Evolutionary conservation across 1,140 invertebrate genomes (phyloP).

Genomic region (Plodia interpunctella): DNA sequence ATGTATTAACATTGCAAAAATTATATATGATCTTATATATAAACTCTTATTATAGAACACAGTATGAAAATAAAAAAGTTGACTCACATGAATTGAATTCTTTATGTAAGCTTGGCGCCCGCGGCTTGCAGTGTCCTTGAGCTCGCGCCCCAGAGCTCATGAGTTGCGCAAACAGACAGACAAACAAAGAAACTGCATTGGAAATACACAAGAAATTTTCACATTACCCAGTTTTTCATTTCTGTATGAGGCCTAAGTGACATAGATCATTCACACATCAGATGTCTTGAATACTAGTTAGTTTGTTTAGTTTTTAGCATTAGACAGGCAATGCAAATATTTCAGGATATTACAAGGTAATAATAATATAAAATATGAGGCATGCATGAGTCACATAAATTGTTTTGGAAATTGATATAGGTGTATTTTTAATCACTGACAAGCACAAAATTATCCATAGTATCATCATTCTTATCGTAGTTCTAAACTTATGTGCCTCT

Average conservation of each 20-base stretch:
- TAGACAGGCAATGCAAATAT: too few relatives aligned
- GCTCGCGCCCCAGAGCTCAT: conserved; percentile 28
- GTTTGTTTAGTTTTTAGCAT: conserved; percentile 17
- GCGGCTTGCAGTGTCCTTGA: conserved; percentile 19
- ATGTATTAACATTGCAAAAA: conserved; percentile 76
- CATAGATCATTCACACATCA: not conserved
- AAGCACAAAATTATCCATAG: too few relatives aligned
- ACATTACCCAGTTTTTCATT: conserved; percentile 59
- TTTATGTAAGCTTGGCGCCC: conserved; percentile 51
- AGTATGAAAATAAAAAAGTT: conserved; percentile 75
- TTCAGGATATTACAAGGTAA: too few relatives aligned
- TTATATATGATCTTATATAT: conserved; percentile 76
- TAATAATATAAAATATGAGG: too few relatives aligned
- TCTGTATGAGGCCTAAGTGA: conserved; percentile 30
- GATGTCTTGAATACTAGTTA: not conserved
- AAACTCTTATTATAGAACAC: conserved; percentile 76
- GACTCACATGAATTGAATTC: conserved; percentile 68
- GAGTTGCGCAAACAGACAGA: conserved; percentile 33
- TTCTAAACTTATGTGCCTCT: too few relatives aligned
- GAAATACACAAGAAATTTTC: conserved; percentile 63
- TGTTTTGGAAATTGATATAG: too few relatives aligned
- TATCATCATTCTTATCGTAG: not conserved
- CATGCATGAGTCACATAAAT: too few relatives aligned
- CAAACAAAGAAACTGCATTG: conserved; percentile 42
- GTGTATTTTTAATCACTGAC: too few relatives aligned